Evolutionary conservation across 2,113 vertebrate genomes (phyloP), one percentile per base, ranked within the genome.

Genomic region (Trogon surrucura): DNA sequence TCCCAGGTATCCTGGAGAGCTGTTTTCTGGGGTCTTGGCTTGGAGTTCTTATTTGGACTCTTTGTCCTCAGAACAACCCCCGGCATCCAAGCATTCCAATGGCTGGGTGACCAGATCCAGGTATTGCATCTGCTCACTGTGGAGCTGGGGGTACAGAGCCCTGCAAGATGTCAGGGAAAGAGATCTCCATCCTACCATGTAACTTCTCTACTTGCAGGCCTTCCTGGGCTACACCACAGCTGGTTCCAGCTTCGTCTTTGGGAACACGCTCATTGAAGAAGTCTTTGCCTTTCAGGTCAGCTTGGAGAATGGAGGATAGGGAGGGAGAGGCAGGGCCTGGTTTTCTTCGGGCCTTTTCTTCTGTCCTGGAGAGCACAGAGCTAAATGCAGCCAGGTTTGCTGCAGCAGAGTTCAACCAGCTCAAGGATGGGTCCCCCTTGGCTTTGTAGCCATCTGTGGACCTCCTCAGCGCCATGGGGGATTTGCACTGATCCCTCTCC

Each of bases 251-350:
- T 99, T 99, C 5, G 98, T 99, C 87, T 99, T 99, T 81, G 99
- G 99, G 66, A 67, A 98, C 11, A 58, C 70, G 2, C 98, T 99
- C 74, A 97, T 98, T 82, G 16, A 73, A n/a, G 65, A 97, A 1
- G 91, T 98, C 69, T 99, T 99, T 74, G 99, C 99, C 22, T 99
- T 99, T 96, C 98, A 99, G 98, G 99, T 99, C 54, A 98, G 98
- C 88, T 23, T 53, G 50, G 38, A 56, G 36, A 67, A 30, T 13
- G 77, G 58, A 45, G 8, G 19, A 10, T 17, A 21, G 91, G 77
- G 58, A 87, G 58, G 54, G 62, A 74, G 65, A 36, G 29, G 44
- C 26, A 50, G 32, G 56, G 4, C n/a, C 47, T 36, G n/a, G 20
- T 44, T 93, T 88, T 77, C 22, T 70, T 60, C 44, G 70, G 67